These are phyloP conservation scores for Artibeus jamaicensis DNA, from an alignment of 2,797 vertebrate genomes.

Conservation along the genomic window DNA sequence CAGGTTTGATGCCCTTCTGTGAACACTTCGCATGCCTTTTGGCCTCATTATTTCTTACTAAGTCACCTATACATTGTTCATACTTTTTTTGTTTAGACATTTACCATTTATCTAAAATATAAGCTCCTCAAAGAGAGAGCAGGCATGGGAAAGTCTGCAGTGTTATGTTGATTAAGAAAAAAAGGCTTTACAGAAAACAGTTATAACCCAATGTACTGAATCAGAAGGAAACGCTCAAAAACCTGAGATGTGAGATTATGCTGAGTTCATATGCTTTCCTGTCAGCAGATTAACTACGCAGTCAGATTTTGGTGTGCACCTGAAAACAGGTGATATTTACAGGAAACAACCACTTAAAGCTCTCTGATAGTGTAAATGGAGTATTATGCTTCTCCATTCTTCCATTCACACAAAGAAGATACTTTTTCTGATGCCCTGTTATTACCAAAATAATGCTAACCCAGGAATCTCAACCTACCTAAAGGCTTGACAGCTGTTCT, in stretches of 20 bases:
- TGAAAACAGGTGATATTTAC: not conserved
- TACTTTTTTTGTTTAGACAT: not conserved
- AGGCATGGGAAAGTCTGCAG: not conserved
- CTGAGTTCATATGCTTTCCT: not conserved
- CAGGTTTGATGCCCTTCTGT: not conserved
- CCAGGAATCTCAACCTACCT: not conserved
- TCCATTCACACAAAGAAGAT: not conserved
- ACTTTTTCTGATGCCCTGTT: not conserved
- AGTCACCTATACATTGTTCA: not conserved
- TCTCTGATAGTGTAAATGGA: not conserved
- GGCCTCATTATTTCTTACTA: not conserved
- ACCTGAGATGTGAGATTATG: rapidly evolving
- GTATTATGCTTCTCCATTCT: not conserved
- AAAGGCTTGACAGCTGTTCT: not conserved
- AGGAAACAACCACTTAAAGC: not conserved
- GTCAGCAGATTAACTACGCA: not conserved
- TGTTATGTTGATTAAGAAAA: not conserved
- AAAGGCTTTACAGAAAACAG: not conserved
- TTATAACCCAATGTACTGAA: not conserved
- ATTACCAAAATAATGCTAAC: not conserved
- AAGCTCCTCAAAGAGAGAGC: not conserved
- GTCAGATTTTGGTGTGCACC: not conserved
- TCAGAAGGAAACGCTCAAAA: not conserved
- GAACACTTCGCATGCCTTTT: not conserved
- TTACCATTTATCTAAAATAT: not conserved